Evolutionary conservation across 2,113 vertebrate species (phyloP).

Genomic region (Cranoglanis bouderius): DNA sequence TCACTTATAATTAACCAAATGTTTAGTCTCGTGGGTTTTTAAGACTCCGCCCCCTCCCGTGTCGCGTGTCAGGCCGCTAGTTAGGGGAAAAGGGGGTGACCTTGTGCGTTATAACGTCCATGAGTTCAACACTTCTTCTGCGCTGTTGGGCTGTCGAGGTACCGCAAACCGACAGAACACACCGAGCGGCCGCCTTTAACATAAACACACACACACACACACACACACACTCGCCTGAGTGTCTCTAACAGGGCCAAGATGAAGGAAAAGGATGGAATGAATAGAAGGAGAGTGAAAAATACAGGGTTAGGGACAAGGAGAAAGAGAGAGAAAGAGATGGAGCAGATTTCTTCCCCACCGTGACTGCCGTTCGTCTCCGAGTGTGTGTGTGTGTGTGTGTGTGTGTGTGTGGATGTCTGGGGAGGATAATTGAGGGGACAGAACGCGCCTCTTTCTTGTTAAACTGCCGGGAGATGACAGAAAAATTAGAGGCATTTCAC

Average conservation of each 20-base stretch:
- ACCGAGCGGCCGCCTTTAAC: constrained; percentile 28
- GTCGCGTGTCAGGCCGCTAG: constrained; percentile 59
- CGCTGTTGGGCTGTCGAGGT: constrained; percentile 79
- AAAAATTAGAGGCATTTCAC: constrained; percentile 80
- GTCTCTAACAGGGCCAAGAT: constrained; percentile 14
- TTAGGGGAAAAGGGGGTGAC: constrained; percentile 80
- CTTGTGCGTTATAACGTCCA: constrained; percentile 81
- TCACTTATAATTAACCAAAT: background rate
- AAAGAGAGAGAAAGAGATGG: constrained; percentile 27
- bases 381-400: too few relatives aligned
- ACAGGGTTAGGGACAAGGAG: constrained; percentile 31
- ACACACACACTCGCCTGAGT: constrained; percentile 34
- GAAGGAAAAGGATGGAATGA: constrained; percentile 35
- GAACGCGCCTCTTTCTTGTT: constrained; percentile 73
- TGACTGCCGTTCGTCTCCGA: constrained; percentile 49
- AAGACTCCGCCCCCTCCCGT: background rate
- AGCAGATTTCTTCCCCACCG: constrained; percentile 55
- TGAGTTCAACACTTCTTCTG: constrained; percentile 90
- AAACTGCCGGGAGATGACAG: constrained; percentile 81
- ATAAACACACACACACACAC: constrained; percentile 45
- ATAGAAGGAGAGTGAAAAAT: constrained; percentile 50
- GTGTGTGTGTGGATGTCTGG: constrained; percentile 54
- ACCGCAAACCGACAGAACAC: constrained; percentile 82
- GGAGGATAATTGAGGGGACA: constrained; percentile 70
- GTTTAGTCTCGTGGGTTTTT: background rate